Evolutionary conservation across 2,888 invertebrate species (phyloP), one percentile per base, ranked within the genome.

Genomic region (Rhabditophanes sp.): DNA sequence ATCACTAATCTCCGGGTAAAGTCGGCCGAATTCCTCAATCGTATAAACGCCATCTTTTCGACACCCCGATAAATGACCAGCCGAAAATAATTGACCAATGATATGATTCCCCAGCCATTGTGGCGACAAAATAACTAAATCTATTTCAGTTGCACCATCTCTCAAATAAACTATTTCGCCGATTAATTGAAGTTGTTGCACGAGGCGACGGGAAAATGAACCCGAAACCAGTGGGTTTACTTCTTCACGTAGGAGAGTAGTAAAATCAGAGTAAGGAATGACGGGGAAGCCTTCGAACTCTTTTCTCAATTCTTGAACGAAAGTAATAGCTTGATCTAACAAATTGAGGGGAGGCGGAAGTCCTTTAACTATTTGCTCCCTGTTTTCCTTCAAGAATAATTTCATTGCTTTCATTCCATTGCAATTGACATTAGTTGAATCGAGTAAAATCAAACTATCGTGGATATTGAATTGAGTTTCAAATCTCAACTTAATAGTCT

Each of bases 1-100:
- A 52, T 79, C 78, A 38, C 75, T 74, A 16, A 65, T 50, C 41
- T 78, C 76, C 20, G 77, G 76, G 59, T 74, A 76, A 51, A 76
- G 72, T 24, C 76, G 72, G 65, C 78, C 78, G 59, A 80, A 77
- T 65, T 79, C 78, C 50, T 78, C 78, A 8, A 74, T 67, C 2
- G 77, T 75, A 64, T 78, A 79, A 48, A 76, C 76, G 2, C 79
- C 80, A 11, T 77, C 75, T 6, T 74, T 72, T 21, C 75, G 41
- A 73, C 74, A 25, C 68, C 68, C 37, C 71, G 75, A 33, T 8
- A 68, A 60, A 47, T 66, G 66, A 39, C 68, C 68, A 28, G 68
- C 66, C 5, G 66, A 65, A 38, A 79, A 66, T 27, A 79, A 68
- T 60, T 75, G 74, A 2, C 78, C 78, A 31, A 79, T 68, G 14